Conservation (phyloP, 53 echinoderm and acorn worm genomes). For the Temnopleurus reevesii region DNA sequence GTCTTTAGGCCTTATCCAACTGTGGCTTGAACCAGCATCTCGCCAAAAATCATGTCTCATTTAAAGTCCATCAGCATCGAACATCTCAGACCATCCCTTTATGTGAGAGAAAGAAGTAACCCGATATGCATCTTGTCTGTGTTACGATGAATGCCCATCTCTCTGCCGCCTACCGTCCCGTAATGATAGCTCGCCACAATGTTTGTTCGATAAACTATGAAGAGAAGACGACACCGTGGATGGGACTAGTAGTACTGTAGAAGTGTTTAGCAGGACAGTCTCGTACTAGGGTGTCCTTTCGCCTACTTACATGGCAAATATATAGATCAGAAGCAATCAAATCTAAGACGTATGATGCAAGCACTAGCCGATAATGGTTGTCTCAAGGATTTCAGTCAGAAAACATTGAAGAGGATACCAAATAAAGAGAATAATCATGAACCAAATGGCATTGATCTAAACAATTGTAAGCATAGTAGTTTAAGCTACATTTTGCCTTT, state of each 20-base stretch:
- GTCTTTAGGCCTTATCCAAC: no score
- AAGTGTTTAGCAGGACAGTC: background rate
- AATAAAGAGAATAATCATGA: no score
- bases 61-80: background rate
- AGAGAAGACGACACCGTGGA: conserved; percentile 1
- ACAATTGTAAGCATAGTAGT: no score
- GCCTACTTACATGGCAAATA: conserved; percentile 7
- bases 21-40: no score
- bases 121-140: conserved; percentile 7
- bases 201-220: conserved; percentile 34
- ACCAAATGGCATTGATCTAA: no score
- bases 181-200: conserved; percentile 32
- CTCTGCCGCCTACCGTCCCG: background rate
- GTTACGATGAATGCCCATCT: background rate
- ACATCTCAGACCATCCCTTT: background rate
- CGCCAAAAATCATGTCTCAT: background rate
- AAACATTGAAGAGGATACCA: no score
- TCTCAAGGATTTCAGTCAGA: no score
- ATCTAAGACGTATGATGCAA: no score
- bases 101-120: background rate
- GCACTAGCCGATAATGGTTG: no score
- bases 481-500: no score
- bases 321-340: conserved; percentile 14
- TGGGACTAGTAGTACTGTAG: background rate
- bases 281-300: background rate